These are phyloP conservation scores for Tachysurus fulvidraco DNA, from an alignment of 2,113 vertebrate species.

Conservation along the genomic window DNA sequence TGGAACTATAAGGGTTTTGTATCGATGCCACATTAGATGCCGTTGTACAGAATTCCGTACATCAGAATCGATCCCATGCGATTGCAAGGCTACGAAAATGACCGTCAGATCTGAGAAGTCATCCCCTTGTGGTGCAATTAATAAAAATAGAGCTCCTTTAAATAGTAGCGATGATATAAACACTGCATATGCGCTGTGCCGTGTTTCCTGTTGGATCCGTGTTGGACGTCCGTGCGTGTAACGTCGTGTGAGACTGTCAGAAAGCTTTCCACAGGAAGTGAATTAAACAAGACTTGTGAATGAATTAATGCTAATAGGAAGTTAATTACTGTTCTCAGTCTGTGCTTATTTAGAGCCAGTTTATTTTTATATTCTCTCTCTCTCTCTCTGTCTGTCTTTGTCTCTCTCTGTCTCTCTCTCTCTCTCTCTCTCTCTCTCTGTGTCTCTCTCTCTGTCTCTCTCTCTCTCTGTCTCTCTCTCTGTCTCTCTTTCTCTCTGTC, in stretches of 20 bases:
- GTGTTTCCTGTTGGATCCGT: not conserved
- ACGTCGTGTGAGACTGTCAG: too few relatives aligned
- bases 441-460: too few relatives aligned
- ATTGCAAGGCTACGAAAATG: not conserved
- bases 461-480: too few relatives aligned
- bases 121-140: too few relatives aligned
- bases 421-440: too few relatives aligned
- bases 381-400: too few relatives aligned
- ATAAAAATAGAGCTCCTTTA: not conserved
- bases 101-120: too few relatives aligned
- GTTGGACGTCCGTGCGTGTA: not conserved
- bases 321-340: conserved; percentile 23
- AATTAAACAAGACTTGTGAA: not conserved
- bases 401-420: too few relatives aligned
- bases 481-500: too few relatives aligned
- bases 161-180: not conserved
- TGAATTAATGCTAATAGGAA: conserved; percentile 14
- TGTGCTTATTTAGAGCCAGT: not conserved
- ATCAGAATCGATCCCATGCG: not conserved
- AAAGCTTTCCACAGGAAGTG: not conserved
- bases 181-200: not conserved
- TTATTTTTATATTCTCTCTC: not conserved
- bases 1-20: not conserved
- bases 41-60: not conserved
- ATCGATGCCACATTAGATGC: not conserved